A percentile compares a stretch with the other conserved stretches of the same genome.
Conservation (phyloP, 2,113 vertebrate genomes). For the Oreotrochilus melanogaster region DNA sequence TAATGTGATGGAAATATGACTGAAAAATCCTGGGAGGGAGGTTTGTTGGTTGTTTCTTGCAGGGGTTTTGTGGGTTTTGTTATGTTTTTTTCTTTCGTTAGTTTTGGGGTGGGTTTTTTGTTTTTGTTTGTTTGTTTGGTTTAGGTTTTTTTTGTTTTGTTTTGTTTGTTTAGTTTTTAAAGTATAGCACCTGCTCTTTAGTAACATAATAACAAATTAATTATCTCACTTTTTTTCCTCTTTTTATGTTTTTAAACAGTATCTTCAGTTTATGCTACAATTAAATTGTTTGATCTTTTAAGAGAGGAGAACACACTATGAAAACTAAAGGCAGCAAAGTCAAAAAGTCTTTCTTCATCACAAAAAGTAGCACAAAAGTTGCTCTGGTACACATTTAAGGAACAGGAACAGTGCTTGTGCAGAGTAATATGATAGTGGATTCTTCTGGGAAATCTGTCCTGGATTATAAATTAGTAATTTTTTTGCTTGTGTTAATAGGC, state of each 20-base stretch:
- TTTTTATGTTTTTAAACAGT: accelerated
- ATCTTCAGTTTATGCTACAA: background rate
- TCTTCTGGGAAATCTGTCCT: slow-evolving; percentile 11
- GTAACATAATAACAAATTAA: background rate
- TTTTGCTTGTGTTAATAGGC: background rate
- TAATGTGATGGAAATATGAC: background rate
- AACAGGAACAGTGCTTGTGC: background rate
- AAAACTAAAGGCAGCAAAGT: background rate
- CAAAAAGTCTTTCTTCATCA: background rate
- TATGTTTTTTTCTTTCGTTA: no score
- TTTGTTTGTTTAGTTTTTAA: background rate
- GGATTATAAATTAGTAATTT: background rate
- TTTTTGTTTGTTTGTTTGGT: no score
- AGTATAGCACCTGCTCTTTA: background rate
- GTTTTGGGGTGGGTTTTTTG: no score
- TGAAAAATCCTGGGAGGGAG: background rate
- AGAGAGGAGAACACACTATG: background rate
- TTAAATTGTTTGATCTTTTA: background rate
- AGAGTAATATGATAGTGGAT: background rate
- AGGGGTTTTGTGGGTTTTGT: no score
- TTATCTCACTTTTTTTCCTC: accelerated
- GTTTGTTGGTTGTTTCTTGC: no score
- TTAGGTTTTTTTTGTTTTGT: no score
- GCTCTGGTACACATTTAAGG: background rate
- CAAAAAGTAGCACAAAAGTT: background rate